These are phyloP conservation scores for Macrotis lagotis DNA, from an alignment of 2,113 vertebrate species.

Conservation along the genomic window DNA sequence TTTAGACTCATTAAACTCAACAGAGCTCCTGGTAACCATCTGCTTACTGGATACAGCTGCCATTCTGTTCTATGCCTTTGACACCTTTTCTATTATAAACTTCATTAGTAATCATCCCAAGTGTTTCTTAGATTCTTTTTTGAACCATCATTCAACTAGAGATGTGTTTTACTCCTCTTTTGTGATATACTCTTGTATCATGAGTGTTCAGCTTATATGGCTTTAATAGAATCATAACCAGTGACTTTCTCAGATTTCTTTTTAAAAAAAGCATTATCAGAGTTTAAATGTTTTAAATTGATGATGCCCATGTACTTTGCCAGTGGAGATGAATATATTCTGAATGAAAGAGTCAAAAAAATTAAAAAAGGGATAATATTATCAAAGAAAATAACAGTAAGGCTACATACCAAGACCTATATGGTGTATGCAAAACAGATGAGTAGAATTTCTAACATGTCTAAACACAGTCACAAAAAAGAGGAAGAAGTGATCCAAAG, in stretches of 20 bases:
- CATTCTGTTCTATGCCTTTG: background rate
- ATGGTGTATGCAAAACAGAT: background rate
- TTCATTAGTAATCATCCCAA: conserved; percentile 26
- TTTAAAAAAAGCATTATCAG: background rate
- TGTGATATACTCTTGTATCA: conserved; percentile 4
- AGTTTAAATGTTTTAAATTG: background rate
- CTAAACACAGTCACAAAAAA: background rate
- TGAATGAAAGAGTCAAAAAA: background rate
- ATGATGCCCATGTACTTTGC: background rate
- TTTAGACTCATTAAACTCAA: conserved; percentile 62
- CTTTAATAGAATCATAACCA: background rate
- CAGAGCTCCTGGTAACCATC: conserved; percentile 64
- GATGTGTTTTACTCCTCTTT: conserved; percentile 51
- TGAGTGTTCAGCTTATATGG: conserved; percentile 25
- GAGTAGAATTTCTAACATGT: background rate
- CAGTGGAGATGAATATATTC: background rate
- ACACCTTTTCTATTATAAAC: conserved; percentile 44
- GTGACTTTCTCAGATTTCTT: background rate
- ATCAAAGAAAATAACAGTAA: background rate
- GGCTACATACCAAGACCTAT: background rate
- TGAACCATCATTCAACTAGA: background rate
- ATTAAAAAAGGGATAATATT: background rate
- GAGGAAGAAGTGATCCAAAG: background rate
- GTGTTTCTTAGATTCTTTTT: background rate
- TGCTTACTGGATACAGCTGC: conserved; percentile 1